Evolutionary conservation across 2,797 vertebrate genomes (phyloP).

Genomic region (Carduelis carduelis): DNA sequence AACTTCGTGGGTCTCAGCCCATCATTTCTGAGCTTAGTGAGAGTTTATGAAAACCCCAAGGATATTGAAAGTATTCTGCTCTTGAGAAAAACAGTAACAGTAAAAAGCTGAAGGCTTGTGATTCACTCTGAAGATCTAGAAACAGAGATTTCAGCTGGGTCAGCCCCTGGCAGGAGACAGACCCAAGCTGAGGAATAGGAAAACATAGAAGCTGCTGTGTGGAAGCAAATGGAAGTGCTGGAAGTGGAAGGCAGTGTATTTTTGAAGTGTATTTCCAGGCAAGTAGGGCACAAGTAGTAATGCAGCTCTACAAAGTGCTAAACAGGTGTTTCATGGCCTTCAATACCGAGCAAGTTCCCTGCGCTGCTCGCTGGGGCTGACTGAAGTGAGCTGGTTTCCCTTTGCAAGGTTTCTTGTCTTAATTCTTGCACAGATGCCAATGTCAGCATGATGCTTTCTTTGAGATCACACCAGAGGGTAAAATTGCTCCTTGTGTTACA

Average conservation of each 20-base stretch:
- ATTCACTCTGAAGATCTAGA: not conserved
- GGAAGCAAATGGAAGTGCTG: not conserved
- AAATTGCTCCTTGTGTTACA: not conserved
- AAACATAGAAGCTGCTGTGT: not conserved
- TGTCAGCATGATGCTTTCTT: not conserved
- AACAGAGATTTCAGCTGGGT: not conserved
- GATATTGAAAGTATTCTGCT: not conserved
- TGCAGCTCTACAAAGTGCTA: not conserved
- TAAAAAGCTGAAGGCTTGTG: not conserved
- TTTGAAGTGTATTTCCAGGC: not conserved
- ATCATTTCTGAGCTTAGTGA: not conserved
- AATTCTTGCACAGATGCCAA: not conserved
- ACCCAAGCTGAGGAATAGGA: not conserved
- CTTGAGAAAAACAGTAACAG: not conserved
- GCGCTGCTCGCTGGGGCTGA: fast-evolving
- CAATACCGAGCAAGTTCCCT: not conserved
- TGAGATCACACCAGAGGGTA: not conserved
- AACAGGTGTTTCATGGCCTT: not conserved
- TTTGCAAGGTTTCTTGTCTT: not conserved
- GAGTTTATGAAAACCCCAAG: not conserved
- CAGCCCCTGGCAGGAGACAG: not conserved
- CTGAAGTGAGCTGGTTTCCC: not conserved
- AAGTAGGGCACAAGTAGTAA: not conserved
- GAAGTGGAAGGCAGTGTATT: not conserved
- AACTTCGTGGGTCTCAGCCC: not conserved